These are phyloP conservation scores for Catostylus mosaicus DNA, from an alignment of 30 jellyfish, hydroid and myxozoan species.

Conservation along the genomic window DNA sequence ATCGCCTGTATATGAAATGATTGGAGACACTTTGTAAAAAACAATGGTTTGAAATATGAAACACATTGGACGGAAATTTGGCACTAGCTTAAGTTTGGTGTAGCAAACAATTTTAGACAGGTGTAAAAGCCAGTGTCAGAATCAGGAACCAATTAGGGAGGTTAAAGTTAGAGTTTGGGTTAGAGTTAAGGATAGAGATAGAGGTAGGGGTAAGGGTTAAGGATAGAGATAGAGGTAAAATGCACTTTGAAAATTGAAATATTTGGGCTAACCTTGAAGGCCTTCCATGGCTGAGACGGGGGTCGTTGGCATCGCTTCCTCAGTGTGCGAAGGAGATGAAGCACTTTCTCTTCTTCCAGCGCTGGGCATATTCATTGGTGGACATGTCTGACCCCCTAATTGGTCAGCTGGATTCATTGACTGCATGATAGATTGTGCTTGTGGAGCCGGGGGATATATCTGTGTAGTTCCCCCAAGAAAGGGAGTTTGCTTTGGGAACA, in stretches of 20 bases:
- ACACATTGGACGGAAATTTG: too few relatives aligned
- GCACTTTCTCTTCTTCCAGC: slow-evolving; percentile 57
- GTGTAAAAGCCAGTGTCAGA: too few relatives aligned
- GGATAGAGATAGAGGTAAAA: too few relatives aligned
- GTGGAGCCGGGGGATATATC: slow-evolving; percentile 85
- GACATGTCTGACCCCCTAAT: slow-evolving; percentile 52
- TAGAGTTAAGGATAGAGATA: too few relatives aligned
- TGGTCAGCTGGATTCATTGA: slow-evolving; percentile 40
- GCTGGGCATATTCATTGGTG: slow-evolving; percentile 41
- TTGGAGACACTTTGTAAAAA: too few relatives aligned
- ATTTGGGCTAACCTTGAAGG: slow-evolving; percentile 43
- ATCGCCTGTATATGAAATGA: slow-evolving; percentile 12
- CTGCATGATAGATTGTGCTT: slow-evolving; percentile 37
- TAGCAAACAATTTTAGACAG: too few relatives aligned
- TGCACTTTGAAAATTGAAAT: too few relatives aligned
- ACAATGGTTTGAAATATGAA: neutral
- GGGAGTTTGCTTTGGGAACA: slow-evolving; percentile 29
- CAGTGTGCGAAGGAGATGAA: slow-evolving; percentile 61
- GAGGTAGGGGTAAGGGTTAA: too few relatives aligned
- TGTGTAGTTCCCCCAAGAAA: slow-evolving; percentile 83
- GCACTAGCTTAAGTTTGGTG: too few relatives aligned
- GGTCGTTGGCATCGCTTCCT: slow-evolving; percentile 61
- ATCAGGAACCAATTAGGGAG: too few relatives aligned
- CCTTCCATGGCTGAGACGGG: slow-evolving; percentile 67
- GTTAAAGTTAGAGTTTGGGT: too few relatives aligned